Conservation (phyloP, 2,888 invertebrate genomes). For the Cabera pusaria region DNA sequence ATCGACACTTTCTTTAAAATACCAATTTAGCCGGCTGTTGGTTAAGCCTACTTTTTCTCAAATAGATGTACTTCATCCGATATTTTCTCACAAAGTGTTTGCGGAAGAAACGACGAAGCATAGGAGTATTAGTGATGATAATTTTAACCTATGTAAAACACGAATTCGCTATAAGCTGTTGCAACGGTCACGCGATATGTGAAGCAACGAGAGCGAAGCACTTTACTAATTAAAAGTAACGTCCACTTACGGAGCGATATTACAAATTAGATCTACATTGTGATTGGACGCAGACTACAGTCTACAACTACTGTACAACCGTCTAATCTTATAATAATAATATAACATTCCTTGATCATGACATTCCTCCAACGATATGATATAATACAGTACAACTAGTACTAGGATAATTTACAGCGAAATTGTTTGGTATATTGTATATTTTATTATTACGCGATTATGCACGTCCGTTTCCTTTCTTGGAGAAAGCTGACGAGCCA, state of each 20-base stretch:
- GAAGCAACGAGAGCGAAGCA: slow-evolving; percentile 53
- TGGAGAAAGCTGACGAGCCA: slow-evolving; percentile 15
- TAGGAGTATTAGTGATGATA: slow-evolving; percentile 35
- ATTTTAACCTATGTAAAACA: slow-evolving; percentile 42
- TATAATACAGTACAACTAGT: no score
- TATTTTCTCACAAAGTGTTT: slow-evolving; percentile 19
- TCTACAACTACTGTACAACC: no score
- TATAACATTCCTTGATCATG: slow-evolving; percentile 5
- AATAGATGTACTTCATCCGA: slow-evolving; percentile 18
- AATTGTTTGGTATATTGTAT: slow-evolving; percentile 5
- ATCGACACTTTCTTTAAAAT: slow-evolving; percentile 7
- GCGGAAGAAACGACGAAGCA: slow-evolving; percentile 33
- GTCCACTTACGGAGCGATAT: slow-evolving; percentile 35
- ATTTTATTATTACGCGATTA: no score
- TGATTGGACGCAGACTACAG: slow-evolving; percentile 14
- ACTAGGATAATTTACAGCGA: neutral
- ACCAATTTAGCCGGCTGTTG: slow-evolving; percentile 6
- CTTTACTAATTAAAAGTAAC: slow-evolving; percentile 66
- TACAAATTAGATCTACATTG: slow-evolving; percentile 40
- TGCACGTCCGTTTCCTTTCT: slow-evolving; percentile 13
- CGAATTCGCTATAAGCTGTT: slow-evolving; percentile 51
- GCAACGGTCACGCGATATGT: slow-evolving; percentile 52
- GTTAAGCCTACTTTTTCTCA: neutral
- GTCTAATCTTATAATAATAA: neutral
- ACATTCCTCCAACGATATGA: no score